These are phyloP conservation scores for Solenodon paradoxus DNA, from an alignment of 2,113 vertebrate genomes.

Conservation along the genomic window DNA sequence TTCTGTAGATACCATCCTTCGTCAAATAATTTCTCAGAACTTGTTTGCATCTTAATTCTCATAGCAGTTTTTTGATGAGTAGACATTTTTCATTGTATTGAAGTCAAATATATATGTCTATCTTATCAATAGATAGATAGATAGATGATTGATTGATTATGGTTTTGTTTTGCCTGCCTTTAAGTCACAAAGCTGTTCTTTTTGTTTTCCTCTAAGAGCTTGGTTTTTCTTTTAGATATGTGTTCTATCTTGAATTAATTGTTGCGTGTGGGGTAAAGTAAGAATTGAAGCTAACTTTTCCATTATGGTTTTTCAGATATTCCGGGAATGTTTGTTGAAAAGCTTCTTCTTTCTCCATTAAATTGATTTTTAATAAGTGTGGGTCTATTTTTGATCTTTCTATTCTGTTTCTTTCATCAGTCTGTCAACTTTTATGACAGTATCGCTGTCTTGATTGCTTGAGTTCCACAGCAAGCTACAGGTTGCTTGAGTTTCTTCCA, in stretches of 20 bases:
- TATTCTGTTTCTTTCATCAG: background rate
- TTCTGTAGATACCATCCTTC: background rate
- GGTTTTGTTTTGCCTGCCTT: background rate
- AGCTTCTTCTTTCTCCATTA: background rate
- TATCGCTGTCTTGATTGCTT: background rate
- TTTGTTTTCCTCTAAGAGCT: conserved; percentile 27
- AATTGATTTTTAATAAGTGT: background rate
- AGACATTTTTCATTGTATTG: conserved; percentile 28
- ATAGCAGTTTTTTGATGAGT: background rate
- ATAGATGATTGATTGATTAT: too few relatives aligned
- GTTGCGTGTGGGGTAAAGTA: background rate
- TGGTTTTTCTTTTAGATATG: background rate
- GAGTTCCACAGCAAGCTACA: background rate
- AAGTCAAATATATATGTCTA: background rate
- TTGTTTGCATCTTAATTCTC: conserved; percentile 14
- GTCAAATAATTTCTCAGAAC: background rate
- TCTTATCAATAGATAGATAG: too few relatives aligned
- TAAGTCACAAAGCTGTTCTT: background rate
- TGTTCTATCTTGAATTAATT: conserved; percentile 2
- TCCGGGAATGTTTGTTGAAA: background rate
- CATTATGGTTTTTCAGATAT: background rate
- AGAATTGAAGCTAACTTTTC: background rate
- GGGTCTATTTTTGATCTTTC: background rate
- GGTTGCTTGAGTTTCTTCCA: too few relatives aligned
- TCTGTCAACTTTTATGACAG: conserved; percentile 12